Percentiles rank a stretch among this genome's conserved stretches.
phyloP scores from a whole-genome alignment of 1,140 invertebrate species.

The Trichonephila inaurata region DNA sequence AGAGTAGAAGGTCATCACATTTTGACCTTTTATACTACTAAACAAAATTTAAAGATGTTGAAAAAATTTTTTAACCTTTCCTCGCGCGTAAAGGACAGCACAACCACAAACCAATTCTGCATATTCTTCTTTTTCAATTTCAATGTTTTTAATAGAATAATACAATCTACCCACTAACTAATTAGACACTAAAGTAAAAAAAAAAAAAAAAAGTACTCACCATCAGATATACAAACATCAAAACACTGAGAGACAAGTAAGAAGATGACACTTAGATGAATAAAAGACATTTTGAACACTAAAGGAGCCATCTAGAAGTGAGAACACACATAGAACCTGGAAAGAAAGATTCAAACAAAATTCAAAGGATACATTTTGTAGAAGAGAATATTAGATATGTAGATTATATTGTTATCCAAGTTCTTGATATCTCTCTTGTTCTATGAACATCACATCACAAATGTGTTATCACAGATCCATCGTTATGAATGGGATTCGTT shows the following conservation, averaged over 20 bases:
- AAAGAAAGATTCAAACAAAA: conserved; percentile 68
- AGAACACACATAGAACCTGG: conserved; percentile 65
- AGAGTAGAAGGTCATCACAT: no score
- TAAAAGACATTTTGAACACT: conserved; percentile 62
- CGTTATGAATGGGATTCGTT: neutral
- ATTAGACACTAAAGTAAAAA: neutral
- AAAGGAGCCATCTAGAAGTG: conserved; percentile 52
- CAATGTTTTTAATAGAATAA: neutral
- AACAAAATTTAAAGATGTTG: no score
- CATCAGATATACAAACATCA: conserved; percentile 60
- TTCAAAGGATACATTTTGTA: conserved; percentile 63
- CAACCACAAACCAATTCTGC: neutral
- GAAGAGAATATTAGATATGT: neutral
- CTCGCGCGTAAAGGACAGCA: neutral
- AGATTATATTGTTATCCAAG: conserved; percentile 32
- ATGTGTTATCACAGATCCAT: conserved; percentile 19
- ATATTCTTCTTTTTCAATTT: neutral
- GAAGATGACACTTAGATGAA: conserved; percentile 65
- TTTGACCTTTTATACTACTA: no score
- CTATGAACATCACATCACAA: conserved; percentile 7
- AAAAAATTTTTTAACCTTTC: no score
- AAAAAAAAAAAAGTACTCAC: conserved; percentile 32
- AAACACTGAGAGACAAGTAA: conserved; percentile 69
- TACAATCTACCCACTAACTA: neutral
- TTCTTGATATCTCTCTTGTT: neutral